Evolutionary conservation across 2,888 invertebrate genomes (phyloP), one percentile per base, ranked within the genome.

Genomic region (Iselma pallidipennis): DNA sequence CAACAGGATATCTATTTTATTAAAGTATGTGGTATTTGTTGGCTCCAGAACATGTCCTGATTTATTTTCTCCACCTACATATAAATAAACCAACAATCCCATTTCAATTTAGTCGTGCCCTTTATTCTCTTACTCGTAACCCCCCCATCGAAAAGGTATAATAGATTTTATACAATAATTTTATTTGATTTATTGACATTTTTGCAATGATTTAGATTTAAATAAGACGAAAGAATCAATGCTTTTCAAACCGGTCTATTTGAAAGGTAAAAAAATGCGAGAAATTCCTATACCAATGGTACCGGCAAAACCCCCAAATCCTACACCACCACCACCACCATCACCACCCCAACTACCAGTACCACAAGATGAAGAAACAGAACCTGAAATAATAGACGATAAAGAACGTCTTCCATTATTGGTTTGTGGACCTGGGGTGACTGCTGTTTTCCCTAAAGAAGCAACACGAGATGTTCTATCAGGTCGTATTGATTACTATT

Each of bases 391-490:
- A 9, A 23, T 26, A 16, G 16, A 23, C 19, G 29, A 14, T 10
- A 71, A 73, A 25, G 65, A 67, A 45, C 72, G 74, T 48, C 59
- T 78, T 16, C 78, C 80, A 10, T 68, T 79, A 63, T 60, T 79
- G 52, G 76, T 78, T 23, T 72, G 71, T 55, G 76, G 76, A 57
- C 55, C 88, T 72, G 89, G 91, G 3, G 79, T 90, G 26, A 90
- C 90, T 74, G 88, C 89, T 2, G 91, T 92, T 2, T 88, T 91
- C 4, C 92, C 92, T 0, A 85, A 89, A 49, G 91, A 91, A 80
- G 90, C 90, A 0, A 89, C 91, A 59, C 85, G 90, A 26, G 88
- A 89, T 25, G 91, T 92, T 0, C 81, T 92, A 12, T 88, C 90
- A 0, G 92, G 92, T 5, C 86, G 89, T 81, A 87, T 91, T 0